Base-by-base conservation (phyloP, 2,113 vertebrate genomes). In the Lonchura striata region DNA sequence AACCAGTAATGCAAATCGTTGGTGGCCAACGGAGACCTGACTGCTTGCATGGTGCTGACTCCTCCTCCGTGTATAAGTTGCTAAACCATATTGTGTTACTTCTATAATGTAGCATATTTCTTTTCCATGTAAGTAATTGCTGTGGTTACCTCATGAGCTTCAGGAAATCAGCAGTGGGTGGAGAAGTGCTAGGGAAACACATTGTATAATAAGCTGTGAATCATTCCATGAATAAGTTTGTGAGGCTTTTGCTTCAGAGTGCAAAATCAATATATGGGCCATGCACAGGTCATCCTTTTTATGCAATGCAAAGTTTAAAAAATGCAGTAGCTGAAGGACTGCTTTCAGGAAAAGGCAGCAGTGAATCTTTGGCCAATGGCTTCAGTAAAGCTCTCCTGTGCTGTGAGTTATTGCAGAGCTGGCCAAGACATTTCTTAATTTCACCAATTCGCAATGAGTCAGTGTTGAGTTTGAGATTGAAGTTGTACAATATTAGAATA, bases 131-230 rank as follows among this genome's bases (percentile, higher is more conserved):
- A 92, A 69, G 68, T 78, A 80, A 88, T 80, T 87, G 60, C 79
- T 90, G 90, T 68, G 85, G 60, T 93, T 93, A 68, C 64, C 82
- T 96, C 79, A 42, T 39, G 59, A 85, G 87, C 71, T 89, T 93
- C 46, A 75, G 88, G 86, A 90, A 95, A 93, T 53, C 37, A 75
- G 53, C 37, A 88, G 88, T 93, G 93, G 85, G 95, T 1, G 71
- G 85, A 88, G 90, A 89, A 89, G 47, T 35, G 59, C 71, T 57
- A n/a, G 84, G 21, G 89, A 86, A 93, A 93, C 75, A 76, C 77
- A 5, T n/a, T 64, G 79, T 81, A 50, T 71, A 88, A 86, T 53
- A 75, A 66, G n/a, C 78, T 93, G 85, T 90, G 90, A 95, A 94
- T 94, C 79, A 90, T 80, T 46, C 60, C 18, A 6, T 66, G 71